These are phyloP conservation scores for Aphelinus atriplicis DNA, from an alignment of 1,140 invertebrate genomes.

Conservation along the genomic window DNA sequence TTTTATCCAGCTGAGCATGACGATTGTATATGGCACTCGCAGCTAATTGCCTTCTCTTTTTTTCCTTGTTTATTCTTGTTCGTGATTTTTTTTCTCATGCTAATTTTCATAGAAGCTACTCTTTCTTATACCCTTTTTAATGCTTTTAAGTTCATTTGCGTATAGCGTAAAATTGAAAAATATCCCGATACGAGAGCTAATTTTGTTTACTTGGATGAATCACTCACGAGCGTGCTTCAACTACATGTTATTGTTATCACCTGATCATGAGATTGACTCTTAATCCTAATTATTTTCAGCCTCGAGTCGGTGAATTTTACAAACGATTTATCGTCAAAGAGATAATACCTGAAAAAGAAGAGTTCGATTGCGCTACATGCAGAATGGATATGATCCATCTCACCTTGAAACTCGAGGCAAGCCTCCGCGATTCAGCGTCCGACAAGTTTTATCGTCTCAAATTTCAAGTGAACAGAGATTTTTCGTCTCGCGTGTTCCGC, in stretches of 20 bases:
- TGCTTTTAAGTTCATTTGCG: too few relatives aligned
- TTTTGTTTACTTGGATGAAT: background rate
- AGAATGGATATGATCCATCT: constrained; percentile 41
- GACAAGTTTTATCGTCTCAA: constrained; percentile 32
- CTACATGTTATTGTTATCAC: too few relatives aligned
- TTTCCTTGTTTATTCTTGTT: constrained; percentile 8
- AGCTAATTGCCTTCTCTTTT: background rate
- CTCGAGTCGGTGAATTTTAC: background rate
- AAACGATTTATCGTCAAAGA: too few relatives aligned
- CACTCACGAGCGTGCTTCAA: background rate
- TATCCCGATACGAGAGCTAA: background rate
- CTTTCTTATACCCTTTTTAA: too few relatives aligned
- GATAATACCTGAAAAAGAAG: too few relatives aligned
- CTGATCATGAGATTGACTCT: too few relatives aligned
- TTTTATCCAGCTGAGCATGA: constrained; percentile 11
- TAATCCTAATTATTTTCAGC: background rate
- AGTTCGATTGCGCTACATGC: constrained; percentile 14
- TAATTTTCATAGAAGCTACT: background rate
- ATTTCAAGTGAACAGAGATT: constrained; percentile 35
- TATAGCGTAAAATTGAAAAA: too few relatives aligned
- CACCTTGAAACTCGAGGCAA: constrained; percentile 41
- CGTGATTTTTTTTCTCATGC: background rate
- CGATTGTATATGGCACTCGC: background rate
- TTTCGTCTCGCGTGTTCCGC: background rate
- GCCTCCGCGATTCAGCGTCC: background rate